phyloP scores from a whole-genome alignment of 2,797 vertebrate species.

The Synaphobranchus kaupii region DNA sequence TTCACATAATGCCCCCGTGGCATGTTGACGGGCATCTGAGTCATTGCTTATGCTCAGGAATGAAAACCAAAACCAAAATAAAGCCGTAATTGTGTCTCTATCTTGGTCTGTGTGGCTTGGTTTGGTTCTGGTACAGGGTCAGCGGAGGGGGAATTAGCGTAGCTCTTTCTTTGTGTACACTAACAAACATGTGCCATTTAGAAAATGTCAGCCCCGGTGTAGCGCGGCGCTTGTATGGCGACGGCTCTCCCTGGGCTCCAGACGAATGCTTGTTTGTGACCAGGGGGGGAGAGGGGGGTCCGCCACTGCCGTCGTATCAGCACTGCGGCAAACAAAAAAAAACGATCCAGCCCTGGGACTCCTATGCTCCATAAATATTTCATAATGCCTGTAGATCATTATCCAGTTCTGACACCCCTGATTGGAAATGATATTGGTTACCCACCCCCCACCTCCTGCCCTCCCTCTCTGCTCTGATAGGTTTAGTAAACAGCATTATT shows the following conservation, averaged over 20 bases:
- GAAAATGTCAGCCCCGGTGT: slow-evolving; percentile 40
- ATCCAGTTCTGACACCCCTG: slow-evolving; percentile 37
- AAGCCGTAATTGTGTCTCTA: slow-evolving; percentile 32
- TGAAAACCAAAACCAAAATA: neutral
- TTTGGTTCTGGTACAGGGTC: neutral
- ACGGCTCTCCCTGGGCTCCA: neutral
- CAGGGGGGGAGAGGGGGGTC: slow-evolving; percentile 20
- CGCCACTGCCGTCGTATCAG: neutral
- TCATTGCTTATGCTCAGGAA: slow-evolving; percentile 30
- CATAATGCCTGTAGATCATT: slow-evolving; percentile 49
- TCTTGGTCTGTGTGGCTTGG: neutral
- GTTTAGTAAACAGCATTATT: slow-evolving; percentile 24
- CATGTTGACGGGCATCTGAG: slow-evolving; percentile 8
- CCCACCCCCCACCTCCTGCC: neutral
- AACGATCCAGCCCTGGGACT: neutral
- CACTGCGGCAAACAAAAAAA: neutral
- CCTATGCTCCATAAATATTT: slow-evolving; percentile 49
- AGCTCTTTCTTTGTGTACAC: slow-evolving; percentile 17
- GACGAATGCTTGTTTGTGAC: slow-evolving; percentile 26
- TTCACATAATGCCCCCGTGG: neutral
- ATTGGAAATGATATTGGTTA: slow-evolving; percentile 44
- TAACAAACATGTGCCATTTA: slow-evolving; percentile 51
- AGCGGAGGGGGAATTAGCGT: neutral
- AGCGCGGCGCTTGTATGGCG: neutral
- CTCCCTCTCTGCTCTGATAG: slow-evolving; percentile 9